Percentiles rank a stretch among this genome's conserved stretches.
These are phyloP conservation scores for Dione vanillae DNA, from an alignment of 2,888 invertebrate genomes.

Conservation along the genomic window DNA sequence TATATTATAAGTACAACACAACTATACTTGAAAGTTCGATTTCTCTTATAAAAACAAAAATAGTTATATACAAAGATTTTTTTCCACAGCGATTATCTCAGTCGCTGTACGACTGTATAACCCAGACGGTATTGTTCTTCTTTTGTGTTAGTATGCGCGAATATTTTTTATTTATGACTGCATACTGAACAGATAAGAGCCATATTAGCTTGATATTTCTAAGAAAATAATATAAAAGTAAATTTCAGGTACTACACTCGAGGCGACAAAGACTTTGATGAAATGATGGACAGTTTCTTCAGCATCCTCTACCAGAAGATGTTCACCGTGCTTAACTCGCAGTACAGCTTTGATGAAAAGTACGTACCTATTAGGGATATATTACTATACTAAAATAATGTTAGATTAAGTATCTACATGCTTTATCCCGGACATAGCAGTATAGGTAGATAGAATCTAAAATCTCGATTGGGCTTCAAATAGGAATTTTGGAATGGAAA, in stretches of 20 bases:
- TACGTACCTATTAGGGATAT: conserved; percentile 71
- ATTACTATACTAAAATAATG: not conserved
- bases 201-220: not conserved
- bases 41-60: no score
- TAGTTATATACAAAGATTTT: no score
- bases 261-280: conserved; percentile 92
- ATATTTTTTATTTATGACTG: no score
- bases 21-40: no score
- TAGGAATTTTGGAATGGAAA: no score
- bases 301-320: conserved; percentile 96
- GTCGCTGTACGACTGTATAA: not conserved
- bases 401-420: no score
- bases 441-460: no score
- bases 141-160: conserved; percentile 3
- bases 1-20: no score
- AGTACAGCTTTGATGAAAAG: conserved; percentile 94
- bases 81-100: not conserved
- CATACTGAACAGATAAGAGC: no score
- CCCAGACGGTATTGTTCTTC: conserved; percentile 6
- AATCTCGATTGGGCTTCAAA: no score
- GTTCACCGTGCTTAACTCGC: conserved; percentile 97
- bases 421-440: no score
- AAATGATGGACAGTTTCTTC: conserved; percentile 96
- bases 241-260: conserved; percentile 89
- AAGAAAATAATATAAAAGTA: not conserved